Conservation (phyloP, 2,113 vertebrate species). For the Odocoileus virginianus region DNA sequence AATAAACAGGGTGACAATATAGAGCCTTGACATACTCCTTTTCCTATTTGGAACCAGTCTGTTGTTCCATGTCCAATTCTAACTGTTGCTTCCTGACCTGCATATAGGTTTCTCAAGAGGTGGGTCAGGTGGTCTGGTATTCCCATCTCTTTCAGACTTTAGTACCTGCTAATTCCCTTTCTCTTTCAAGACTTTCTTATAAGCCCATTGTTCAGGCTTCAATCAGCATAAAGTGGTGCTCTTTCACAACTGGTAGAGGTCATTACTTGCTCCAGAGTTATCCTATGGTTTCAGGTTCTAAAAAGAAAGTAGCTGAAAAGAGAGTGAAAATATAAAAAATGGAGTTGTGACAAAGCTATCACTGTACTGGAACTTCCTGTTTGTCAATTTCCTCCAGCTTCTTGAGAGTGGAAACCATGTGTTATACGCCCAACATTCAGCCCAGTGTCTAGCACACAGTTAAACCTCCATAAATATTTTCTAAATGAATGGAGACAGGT, state of each 20-base stretch:
- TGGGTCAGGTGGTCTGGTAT: too few relatives aligned
- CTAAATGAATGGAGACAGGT: not conserved
- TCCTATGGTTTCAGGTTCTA: not conserved
- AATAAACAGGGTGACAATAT: too few relatives aligned
- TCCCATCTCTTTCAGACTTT: too few relatives aligned
- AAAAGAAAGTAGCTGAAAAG: not conserved
- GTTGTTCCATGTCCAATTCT: too few relatives aligned
- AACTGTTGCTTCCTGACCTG: too few relatives aligned
- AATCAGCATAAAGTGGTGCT: not conserved
- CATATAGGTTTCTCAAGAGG: too few relatives aligned
- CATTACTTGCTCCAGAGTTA: not conserved
- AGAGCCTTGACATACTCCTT: too few relatives aligned
- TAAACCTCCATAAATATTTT: not conserved
- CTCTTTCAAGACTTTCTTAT: not conserved
- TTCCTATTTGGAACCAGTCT: too few relatives aligned
- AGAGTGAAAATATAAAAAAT: not conserved
- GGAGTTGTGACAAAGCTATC: not conserved
- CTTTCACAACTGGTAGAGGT: not conserved
- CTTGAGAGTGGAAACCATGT: not conserved
- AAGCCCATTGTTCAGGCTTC: not conserved
- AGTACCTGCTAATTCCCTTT: not conserved
- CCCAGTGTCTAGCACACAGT: not conserved
- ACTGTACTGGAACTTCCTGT: not conserved
- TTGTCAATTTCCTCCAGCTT: not conserved
- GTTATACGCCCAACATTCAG: not conserved